Percentiles rank a stretch among this genome's conserved stretches.
These are phyloP conservation scores for Galemys pyrenaicus DNA, from an alignment of 2,113 vertebrate species.

Conservation along the genomic window DNA sequence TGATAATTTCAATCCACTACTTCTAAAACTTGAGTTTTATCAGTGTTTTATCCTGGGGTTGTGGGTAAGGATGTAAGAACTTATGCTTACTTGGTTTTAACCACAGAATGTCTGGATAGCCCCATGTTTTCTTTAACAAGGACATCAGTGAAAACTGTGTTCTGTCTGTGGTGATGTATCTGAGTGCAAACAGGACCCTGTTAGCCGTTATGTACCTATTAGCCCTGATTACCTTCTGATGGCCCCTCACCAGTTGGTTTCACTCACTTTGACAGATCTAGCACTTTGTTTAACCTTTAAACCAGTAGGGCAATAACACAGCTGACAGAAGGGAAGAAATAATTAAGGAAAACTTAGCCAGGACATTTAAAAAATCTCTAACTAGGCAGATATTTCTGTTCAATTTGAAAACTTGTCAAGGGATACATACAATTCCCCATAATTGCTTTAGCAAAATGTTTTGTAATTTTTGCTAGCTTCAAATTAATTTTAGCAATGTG, in stretches of 20 bases:
- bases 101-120: slow-evolving; percentile 36
- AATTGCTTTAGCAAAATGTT: slow-evolving; percentile 44
- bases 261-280: slow-evolving; percentile 95
- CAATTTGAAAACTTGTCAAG: slow-evolving; percentile 79
- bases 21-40: slow-evolving; percentile 23
- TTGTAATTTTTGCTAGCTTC: slow-evolving; percentile 66
- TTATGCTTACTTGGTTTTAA: slow-evolving; percentile 65
- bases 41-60: not conserved
- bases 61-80: not conserved
- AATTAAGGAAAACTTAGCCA: slow-evolving; percentile 87
- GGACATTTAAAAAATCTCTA: slow-evolving; percentile 83
- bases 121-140: slow-evolving; percentile 84
- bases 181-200: slow-evolving; percentile 93
- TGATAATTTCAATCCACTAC: not conserved
- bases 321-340: slow-evolving; percentile 88
- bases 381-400: slow-evolving; percentile 83
- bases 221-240: slow-evolving; percentile 98
- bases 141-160: slow-evolving; percentile 88
- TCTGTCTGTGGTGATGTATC: slow-evolving; percentile 93
- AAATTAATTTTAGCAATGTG: slow-evolving; percentile 74
- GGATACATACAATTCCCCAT: slow-evolving; percentile 67
- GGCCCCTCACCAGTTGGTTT: slow-evolving; percentile 95
- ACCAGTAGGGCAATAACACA: slow-evolving; percentile 88
- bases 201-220: slow-evolving; percentile 99
- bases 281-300: slow-evolving; percentile 98